A percentile compares a stretch with the other conserved stretches of the same genome.
Evolutionary conservation across 2,888 invertebrate species (phyloP).

Genomic region (Melanostoma scalare): DNA sequence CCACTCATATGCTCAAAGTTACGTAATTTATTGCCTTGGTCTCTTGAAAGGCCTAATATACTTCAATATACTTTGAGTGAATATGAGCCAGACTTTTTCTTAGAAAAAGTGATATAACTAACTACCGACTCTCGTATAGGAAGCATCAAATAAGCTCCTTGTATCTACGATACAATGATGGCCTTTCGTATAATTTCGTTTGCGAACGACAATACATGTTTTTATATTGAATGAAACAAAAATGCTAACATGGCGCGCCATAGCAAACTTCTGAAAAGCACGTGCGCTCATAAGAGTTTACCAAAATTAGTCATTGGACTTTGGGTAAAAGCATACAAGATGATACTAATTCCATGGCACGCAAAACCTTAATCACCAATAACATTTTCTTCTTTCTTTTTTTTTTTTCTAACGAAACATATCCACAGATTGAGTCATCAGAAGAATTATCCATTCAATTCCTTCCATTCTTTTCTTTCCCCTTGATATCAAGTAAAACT

Average conservation of each 20-base stretch:
- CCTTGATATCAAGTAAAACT: slow-evolving; percentile 17
- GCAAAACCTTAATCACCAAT: slow-evolving; percentile 35
- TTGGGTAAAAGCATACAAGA: neutral
- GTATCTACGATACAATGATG: too few relatives aligned
- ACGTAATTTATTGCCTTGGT: too few relatives aligned
- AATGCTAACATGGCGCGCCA: slow-evolving; percentile 28
- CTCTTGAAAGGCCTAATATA: too few relatives aligned
- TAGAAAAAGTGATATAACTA: too few relatives aligned
- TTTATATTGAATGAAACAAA: neutral
- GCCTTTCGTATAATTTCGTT: too few relatives aligned
- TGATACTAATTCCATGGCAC: slow-evolving; percentile 25
- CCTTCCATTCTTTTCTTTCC: slow-evolving; percentile 9
- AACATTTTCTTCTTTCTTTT: neutral
- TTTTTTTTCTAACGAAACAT: neutral
- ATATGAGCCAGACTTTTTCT: too few relatives aligned
- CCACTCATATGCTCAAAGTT: too few relatives aligned
- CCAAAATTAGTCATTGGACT: neutral
- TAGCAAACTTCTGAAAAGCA: neutral
- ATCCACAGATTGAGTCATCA: slow-evolving; percentile 51
- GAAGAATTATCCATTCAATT: slow-evolving; percentile 17
- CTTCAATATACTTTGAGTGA: too few relatives aligned
- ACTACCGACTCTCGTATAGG: too few relatives aligned
- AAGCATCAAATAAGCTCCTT: too few relatives aligned
- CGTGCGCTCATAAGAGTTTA: slow-evolving; percentile 24
- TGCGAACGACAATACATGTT: too few relatives aligned